phyloP scores from a whole-genome alignment of 2,888 invertebrate genomes.

The Drosophila picticornis region DNA sequence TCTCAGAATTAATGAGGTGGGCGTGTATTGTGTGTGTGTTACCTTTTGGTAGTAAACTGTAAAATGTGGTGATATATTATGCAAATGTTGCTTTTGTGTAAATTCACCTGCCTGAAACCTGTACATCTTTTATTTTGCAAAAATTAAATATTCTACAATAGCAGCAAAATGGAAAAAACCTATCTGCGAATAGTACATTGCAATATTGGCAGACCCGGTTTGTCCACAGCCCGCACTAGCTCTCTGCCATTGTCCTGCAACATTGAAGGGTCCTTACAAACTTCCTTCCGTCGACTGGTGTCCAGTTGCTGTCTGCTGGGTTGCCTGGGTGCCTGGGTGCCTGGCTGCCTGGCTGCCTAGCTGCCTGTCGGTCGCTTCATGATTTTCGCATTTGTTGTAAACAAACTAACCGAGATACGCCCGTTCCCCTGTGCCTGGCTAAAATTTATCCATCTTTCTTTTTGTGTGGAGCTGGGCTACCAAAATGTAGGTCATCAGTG shows the following conservation, averaged over 20 bases:
- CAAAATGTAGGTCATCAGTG: conserved; percentile 71
- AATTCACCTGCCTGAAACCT: conserved; percentile 38
- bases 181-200: conserved; percentile 47
- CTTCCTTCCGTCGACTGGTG: conserved; percentile 31
- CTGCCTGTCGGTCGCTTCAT: conserved; percentile 38
- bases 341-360: conserved; percentile 8
- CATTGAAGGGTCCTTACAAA: conserved; percentile 69
- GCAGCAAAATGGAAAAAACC: conserved; percentile 14
- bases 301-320: conserved; percentile 14
- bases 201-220: conserved; percentile 69
- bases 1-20: conserved; percentile 47
- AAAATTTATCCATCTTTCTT: conserved; percentile 42
- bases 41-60: conserved; percentile 46
- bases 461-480: conserved; percentile 20
- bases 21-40: conserved; percentile 31
- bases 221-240: conserved; percentile 42
- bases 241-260: conserved; percentile 43
- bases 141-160: conserved; percentile 42
- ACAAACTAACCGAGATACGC: conserved; percentile 55
- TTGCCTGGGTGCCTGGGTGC: conserved; percentile 6
- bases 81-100: conserved; percentile 56
- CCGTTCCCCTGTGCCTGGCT: conserved; percentile 16
- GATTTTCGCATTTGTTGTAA: conserved; percentile 64
- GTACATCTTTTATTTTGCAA: conserved; percentile 53
- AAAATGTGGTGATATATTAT: conserved; percentile 64